Conservation (phyloP, 2,888 invertebrate species). For the Leucophenga maculata region DNA sequence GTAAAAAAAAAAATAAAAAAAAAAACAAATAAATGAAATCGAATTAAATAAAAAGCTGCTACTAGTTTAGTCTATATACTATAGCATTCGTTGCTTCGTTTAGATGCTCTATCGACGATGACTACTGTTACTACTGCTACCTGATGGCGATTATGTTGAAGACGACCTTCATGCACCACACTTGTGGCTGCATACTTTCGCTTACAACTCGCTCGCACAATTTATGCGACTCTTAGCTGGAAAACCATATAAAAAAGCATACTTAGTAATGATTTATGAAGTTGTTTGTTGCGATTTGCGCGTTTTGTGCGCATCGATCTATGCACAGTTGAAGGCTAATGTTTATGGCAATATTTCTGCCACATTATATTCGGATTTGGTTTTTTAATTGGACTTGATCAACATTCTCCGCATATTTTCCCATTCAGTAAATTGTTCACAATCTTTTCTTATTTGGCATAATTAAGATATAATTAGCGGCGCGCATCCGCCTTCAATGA, state of each 20-base stretch:
- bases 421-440: no score
- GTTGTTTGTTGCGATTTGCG: slow-evolving; percentile 16
- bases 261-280: slow-evolving; percentile 15
- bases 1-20: slow-evolving; percentile 43
- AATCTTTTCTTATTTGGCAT: no score
- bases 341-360: no score
- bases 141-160: not conserved
- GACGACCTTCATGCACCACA: slow-evolving; percentile 11
- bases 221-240: not conserved
- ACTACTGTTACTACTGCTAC: no score
- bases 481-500: not conserved
- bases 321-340: not conserved
- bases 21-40: slow-evolving; percentile 9
- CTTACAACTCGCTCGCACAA: slow-evolving; percentile 7
- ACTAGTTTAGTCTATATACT: not conserved
- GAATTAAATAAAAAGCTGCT: not conserved
- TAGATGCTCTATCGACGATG: no score
- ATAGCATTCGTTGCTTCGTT: not conserved
- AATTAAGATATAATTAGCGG: slow-evolving; percentile 5
- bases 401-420: no score
- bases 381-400: no score
- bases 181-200: slow-evolving; percentile 11
- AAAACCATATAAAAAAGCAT: slow-evolving; percentile 12
- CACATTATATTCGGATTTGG: no score
- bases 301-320: not conserved